These are phyloP conservation scores for Thryonomys swinderianus DNA, from an alignment of 2,113 vertebrate genomes.

Conservation along the genomic window DNA sequence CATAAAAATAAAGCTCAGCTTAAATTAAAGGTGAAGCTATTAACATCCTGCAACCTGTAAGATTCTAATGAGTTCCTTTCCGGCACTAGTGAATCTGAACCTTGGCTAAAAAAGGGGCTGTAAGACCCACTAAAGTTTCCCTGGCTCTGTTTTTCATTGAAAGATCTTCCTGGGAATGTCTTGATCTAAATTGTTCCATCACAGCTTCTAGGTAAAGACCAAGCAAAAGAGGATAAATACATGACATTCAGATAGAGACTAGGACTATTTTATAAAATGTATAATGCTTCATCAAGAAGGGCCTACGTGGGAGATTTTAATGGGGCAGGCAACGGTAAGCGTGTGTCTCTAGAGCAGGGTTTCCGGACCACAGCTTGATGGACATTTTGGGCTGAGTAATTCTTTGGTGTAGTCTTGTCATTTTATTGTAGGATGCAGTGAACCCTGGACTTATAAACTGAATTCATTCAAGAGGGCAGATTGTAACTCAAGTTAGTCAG, in stretches of 20 bases:
- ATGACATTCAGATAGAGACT: background rate
- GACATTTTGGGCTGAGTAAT: background rate
- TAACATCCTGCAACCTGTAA: constrained; percentile 68
- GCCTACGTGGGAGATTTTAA: background rate
- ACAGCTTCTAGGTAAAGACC: constrained; percentile 25
- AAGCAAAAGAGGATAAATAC: background rate
- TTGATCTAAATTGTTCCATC: constrained; percentile 32
- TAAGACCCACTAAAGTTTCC: constrained; percentile 25
- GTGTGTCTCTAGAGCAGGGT: fast-evolving
- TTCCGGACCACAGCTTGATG: background rate
- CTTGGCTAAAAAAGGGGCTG: constrained; percentile 59
- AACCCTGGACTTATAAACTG: no score
- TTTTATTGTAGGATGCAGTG: background rate
- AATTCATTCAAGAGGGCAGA: no score
- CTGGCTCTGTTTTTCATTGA: constrained; percentile 42
- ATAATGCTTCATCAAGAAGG: background rate
- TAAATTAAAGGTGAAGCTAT: constrained; percentile 76
- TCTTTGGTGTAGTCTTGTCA: background rate
- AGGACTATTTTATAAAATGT: constrained; percentile 8
- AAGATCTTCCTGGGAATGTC: constrained; percentile 36
- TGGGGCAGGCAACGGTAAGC: background rate
- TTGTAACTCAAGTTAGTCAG: no score
- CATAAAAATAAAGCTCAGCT: constrained; percentile 76
- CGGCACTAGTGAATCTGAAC: constrained; percentile 51
- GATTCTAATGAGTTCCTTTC: constrained; percentile 65